Percentiles rank a stretch among this genome's conserved stretches.
Conservation (phyloP, 1,140 invertebrate species). For the Hypothenemus hampei region DNA sequence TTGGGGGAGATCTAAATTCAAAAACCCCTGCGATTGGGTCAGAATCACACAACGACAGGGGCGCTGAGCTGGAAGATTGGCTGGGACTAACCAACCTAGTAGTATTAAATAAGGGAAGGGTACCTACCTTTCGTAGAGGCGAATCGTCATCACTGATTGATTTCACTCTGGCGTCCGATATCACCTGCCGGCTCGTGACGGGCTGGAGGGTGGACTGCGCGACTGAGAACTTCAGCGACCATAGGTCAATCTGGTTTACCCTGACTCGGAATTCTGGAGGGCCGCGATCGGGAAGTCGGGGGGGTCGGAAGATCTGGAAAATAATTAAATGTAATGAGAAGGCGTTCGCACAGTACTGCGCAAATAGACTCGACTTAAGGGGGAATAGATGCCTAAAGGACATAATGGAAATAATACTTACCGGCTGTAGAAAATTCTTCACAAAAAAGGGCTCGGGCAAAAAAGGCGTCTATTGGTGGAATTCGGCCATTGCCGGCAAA, state of each 20-base stretch:
- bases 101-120: not conserved
- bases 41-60: not conserved
- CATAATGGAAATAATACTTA: not conserved
- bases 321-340: not conserved
- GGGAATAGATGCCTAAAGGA: not conserved
- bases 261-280: not conserved
- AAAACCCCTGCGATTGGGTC: too few species aligned
- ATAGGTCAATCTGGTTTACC: not conserved
- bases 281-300: not conserved
- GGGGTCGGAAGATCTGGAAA: too few species aligned
- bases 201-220: not conserved
- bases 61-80: not conserved
- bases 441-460: not conserved
- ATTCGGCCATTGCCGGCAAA: not conserved
- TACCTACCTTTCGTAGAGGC: not conserved
- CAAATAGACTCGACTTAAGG: not conserved
- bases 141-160: not conserved
- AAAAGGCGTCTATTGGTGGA: not conserved
- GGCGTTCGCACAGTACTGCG: not conserved
- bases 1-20: too few species aligned
- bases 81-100: not conserved
- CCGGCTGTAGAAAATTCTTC: not conserved
- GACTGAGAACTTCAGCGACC: not conserved
- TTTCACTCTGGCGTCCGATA: not conserved
- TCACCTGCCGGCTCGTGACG: not conserved